Percentiles rank a stretch among this genome's conserved stretches.
Evolutionary conservation across 2,113 vertebrate species (phyloP).

Genomic region (Poecile atricapillus): DNA sequence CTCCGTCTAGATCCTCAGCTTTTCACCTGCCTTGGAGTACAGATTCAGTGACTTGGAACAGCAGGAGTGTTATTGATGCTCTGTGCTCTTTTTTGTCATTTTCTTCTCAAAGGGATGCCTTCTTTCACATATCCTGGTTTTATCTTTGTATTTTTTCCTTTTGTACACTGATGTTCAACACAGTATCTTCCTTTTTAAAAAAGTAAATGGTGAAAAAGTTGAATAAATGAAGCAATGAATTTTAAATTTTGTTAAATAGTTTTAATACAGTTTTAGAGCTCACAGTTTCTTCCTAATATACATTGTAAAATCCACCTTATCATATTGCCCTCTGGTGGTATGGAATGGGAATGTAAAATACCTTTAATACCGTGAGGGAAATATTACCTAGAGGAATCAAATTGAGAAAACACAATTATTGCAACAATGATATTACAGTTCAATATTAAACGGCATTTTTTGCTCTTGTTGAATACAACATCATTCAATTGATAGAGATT

Average conservation of each 20-base stretch:
- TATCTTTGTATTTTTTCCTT: not conserved
- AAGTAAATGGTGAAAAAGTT: not conserved
- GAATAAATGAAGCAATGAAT: not conserved
- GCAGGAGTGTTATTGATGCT: not conserved
- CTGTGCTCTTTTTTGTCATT: not conserved
- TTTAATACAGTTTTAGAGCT: not conserved
- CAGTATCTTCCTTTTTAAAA: not conserved
- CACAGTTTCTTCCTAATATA: fast-evolving
- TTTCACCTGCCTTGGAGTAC: not conserved
- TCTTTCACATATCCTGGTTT: not conserved
- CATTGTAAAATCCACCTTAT: not conserved
- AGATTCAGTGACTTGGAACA: not conserved
- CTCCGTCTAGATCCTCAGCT: not conserved
- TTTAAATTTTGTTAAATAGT: not conserved
- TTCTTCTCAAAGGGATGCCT: not conserved
- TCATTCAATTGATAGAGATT: not conserved
- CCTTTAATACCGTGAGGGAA: not conserved
- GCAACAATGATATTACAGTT: not conserved
- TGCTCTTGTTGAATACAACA: not conserved
- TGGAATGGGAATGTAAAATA: not conserved
- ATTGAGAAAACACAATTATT: not conserved
- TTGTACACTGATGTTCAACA: not conserved
- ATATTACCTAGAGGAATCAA: not conserved
- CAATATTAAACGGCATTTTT: not conserved
- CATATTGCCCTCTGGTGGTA: conserved; percentile 69